Conservation (phyloP, 53 echinoderm and acorn worm species). For the Patiria pectinifera region DNA sequence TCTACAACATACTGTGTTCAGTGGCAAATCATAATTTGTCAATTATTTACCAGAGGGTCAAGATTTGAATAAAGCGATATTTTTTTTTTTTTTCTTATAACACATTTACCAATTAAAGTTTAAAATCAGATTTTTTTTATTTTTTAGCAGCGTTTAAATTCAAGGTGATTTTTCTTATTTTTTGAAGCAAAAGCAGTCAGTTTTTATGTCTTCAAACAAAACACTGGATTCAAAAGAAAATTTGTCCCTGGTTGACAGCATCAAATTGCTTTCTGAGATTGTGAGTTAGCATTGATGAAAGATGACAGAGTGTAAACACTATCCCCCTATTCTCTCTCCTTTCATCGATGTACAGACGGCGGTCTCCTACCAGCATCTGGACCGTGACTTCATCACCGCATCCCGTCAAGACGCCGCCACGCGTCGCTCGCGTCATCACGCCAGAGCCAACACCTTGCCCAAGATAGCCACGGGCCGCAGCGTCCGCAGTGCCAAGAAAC, state of each 20-base stretch:
- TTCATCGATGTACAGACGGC: conserved; percentile 25
- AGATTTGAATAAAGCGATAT: too few relatives aligned
- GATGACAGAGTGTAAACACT: not conserved
- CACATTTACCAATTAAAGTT: too few relatives aligned
- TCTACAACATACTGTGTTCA: too few relatives aligned
- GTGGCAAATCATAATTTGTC: too few relatives aligned
- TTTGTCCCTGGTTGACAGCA: too few relatives aligned
- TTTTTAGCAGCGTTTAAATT: too few relatives aligned
- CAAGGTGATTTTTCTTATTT: not conserved
- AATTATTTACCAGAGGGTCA: too few relatives aligned
- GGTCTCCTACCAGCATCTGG: conserved; percentile 23
- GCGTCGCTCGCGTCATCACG: not conserved
- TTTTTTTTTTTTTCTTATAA: too few relatives aligned
- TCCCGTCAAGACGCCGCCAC: conserved; percentile 46
- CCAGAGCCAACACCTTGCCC: conserved; percentile 54
- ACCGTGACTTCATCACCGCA: conserved; percentile 9
- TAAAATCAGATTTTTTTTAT: too few relatives aligned
- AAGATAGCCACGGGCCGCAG: conserved; percentile 88
- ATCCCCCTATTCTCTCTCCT: not conserved
- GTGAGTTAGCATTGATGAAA: too few relatives aligned
- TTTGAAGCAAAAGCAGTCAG: not conserved
- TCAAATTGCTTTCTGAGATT: too few relatives aligned
- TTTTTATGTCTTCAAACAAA: not conserved
- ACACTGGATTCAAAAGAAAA: too few relatives aligned
- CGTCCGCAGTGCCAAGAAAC: conserved; percentile 79